Evolutionary conservation across 1,140 invertebrate genomes (phyloP), one percentile per base, ranked within the genome.

Genomic region (Agraylea sexmaculata): DNA sequence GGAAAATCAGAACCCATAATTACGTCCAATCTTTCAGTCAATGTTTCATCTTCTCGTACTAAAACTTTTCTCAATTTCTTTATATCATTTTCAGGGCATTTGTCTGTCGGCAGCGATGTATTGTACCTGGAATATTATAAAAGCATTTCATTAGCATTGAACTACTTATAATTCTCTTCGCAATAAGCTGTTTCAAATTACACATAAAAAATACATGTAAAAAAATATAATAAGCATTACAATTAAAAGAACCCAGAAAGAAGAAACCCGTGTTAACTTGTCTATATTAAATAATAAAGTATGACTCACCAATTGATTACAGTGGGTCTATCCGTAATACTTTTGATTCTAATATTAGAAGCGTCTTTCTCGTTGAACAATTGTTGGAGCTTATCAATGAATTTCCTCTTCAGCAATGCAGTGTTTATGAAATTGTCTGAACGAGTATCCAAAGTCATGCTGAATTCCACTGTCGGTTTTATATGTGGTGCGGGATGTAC

Each of bases 1-100:
- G 76, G 75, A 42, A 90, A 84, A 37, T 90, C 85, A 4, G 77
- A 73, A 17, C 77, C 76, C 69, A 94, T 78, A 1, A 77, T 68
- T 11, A 72, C 65, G 19, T 78, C 73, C 1, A 91, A 77, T 31
- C 72, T 64, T 16, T 79, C 70, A n/a, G 69, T 72, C 1, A 74
- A 51, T 3, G 66, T 71, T 45, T 71, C 67, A 42, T 83, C 78
- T 43, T 72, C 71, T 16, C 72, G 73, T 1, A 78, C 70, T n/a
- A 82, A 68, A 41, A 85, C 70, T 31, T 74, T 69, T 41, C 80
- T 72, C 1, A 92, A 56, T 35, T 70, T 66, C 6, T 71, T 71
- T 18, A 94, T 81, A 46, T 84, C 77, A 4, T 75, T 68, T 36
- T 81, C 69, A 0, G 87, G 84, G 61, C 89, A 93, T 27, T 71